Percentiles rank a stretch among this genome's conserved stretches.
Evolutionary conservation across 2,113 vertebrate genomes (phyloP).

Genomic region (Thamnophis sirtalis): DNA sequence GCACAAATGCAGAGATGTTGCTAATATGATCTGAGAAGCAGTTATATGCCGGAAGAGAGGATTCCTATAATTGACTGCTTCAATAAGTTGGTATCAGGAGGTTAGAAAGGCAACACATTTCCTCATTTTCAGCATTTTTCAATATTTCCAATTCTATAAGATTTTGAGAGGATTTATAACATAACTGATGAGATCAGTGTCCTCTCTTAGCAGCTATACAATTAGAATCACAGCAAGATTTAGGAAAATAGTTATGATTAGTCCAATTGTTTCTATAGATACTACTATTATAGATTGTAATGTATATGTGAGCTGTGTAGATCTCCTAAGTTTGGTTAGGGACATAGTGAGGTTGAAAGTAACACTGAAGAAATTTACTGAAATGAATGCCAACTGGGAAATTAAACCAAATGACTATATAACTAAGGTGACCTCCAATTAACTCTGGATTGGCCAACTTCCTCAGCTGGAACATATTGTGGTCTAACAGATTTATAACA

Average conservation of each 20-base stretch:
- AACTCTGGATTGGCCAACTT: not conserved
- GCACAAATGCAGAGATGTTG: not conserved
- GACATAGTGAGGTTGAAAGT: not conserved
- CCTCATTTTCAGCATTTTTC: not conserved
- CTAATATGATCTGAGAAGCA: not conserved
- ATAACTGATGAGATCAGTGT: not conserved
- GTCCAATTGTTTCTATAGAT: not conserved
- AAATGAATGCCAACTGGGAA: not conserved
- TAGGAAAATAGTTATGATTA: not conserved
- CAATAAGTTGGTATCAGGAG: not conserved
- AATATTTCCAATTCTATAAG: not conserved
- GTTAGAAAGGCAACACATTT: not conserved
- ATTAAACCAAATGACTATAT: not conserved
- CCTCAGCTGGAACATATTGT: not conserved
- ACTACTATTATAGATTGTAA: not conserved
- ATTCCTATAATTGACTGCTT: not conserved
- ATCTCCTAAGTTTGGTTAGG: not conserved
- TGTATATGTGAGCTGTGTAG: not conserved
- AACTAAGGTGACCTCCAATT: not conserved
- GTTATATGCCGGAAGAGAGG: not conserved
- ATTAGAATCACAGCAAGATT: not conserved
- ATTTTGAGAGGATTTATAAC: not conserved
- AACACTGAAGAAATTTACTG: not conserved
- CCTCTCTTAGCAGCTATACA: not conserved
- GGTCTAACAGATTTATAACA: not conserved